Evolutionary conservation across 2,797 vertebrate species (phyloP), one percentile per base, ranked within the genome.

Genomic region (Aphelocoma californica): DNA sequence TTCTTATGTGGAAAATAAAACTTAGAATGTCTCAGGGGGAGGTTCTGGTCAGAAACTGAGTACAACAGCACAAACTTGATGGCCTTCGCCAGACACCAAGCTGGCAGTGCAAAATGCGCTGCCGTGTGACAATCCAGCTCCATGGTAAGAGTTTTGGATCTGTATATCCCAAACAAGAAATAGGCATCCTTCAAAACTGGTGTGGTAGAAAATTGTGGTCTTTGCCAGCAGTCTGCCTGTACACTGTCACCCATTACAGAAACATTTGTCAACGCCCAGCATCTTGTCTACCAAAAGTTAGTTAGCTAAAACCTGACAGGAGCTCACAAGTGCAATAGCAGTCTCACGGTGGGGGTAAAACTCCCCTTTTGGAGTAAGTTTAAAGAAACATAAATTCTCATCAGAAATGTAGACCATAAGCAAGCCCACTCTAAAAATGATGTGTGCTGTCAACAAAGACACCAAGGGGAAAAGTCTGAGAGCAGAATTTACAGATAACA

Each of bases 131-230:
- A 83, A 25, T 56, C 31, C 44, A 81, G 48, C 29, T 73, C 51
- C n/a, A 12, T 3, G 4, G 8, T 25, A 72, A 29, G 2, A 47
- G 13, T 29, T 78, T 45, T 24, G 31, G 40, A 70, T 67, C 38
- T 84, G n/a, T 58, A 42, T 26, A 45, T 28, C 32, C 29, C 51
- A 86, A 69, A 62, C 31, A 45, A 44, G 40, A 72, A 75, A 81
- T 6, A 3, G 12, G 7, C 23, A n/a, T 36, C 64, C 69, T 66
- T 69, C 20, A 64, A 51, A 78, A 72, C 15, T 12, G 36, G 31
- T 0, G 0, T 25, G 48, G 17, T 24, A 70, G 69, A 60, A 79
- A 54, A 56, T 0, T 29, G 7, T 44, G 61, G 40, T 74, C 31
- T 60, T 24, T n/a, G 26, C 34, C 50, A 88, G 54, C 32, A 53